Base-by-base conservation (phyloP, 2,888 invertebrate genomes). In the Tinea pellionella region DNA sequence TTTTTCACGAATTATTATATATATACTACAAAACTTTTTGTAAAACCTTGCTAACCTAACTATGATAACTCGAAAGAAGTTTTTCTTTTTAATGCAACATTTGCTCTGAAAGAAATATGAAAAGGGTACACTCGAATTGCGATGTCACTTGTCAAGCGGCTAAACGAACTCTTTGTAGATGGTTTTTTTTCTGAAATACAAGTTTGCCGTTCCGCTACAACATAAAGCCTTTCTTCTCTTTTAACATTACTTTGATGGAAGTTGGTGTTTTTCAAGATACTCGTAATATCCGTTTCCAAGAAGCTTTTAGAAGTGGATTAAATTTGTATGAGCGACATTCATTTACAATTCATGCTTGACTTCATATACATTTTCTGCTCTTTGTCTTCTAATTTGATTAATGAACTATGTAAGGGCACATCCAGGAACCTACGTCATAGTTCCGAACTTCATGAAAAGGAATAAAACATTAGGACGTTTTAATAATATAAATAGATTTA, bases 121-220 rank as follows among this genome's bases (percentile, higher is more conserved):
- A 77, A 78, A 75, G 76, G 78, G 78, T 77, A 72, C 66, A 62
- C 69, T 70, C 73, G 77, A 76, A 78, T 78, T 74, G 76, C 72
- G 71, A 75, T 73, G 75, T 78, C 77, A 71, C 71, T 69, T 73
- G 75, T 77, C 73, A 72, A 68, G 66, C 66, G 71, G 66, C 47
- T 67, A 63, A 63, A 63, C 66, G 64, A 62, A 63, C 62, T 64
- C 63, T 61, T 66, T 64, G 65, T 63, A 62, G 63, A 63, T 65
- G 55, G 24, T 55, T 60, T 56, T 55, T 60, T 59, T 53, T 18
- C n/a, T 24, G 51, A 59, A 59, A 59, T 59, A 47, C 42, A 59
- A 59, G 59, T 59, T 59, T 47, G 42, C 30, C 59, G 59, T 59
- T 59, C 30, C 47, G 47, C 47, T 59, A 59, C 29, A 47, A 59